A percentile compares a stretch with the other conserved stretches of the same genome.
Conservation (phyloP, 2,888 invertebrate species). For the Mythimna albipuncta region DNA sequence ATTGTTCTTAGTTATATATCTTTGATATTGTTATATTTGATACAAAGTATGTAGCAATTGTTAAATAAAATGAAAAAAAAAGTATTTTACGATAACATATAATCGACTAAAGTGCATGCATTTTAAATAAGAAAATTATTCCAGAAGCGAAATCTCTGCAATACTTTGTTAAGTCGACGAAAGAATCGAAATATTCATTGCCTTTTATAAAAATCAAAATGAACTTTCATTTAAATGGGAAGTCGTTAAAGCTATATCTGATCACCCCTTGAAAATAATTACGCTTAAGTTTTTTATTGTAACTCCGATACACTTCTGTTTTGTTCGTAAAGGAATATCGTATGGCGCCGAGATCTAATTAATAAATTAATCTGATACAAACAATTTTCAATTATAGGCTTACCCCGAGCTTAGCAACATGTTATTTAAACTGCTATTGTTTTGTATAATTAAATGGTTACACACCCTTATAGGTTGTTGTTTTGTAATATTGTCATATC, state of each 20-base stretch:
- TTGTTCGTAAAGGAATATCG: slow-evolving; percentile 33
- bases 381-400: slow-evolving; percentile 57
- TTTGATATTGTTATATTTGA: too few species aligned
- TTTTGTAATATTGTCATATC: not conserved
- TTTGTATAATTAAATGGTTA: slow-evolving; percentile 25
- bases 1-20: too few species aligned
- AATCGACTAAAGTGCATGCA: too few species aligned
- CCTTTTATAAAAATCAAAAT: not conserved
- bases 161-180: too few species aligned
- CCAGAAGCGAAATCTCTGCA: too few species aligned
- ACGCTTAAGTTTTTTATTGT: slow-evolving; percentile 18
- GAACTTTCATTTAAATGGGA: not conserved
- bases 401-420: slow-evolving; percentile 38
- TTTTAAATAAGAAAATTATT: too few species aligned
- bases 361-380: slow-evolving; percentile 58
- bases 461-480: not conserved
- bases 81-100: too few species aligned
- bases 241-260: not conserved
- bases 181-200: not conserved
- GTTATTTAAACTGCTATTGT: slow-evolving; percentile 28
- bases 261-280: slow-evolving; percentile 12
- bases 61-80: too few species aligned
- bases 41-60: too few species aligned
- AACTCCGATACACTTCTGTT: slow-evolving; percentile 25
- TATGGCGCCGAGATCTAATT: slow-evolving; percentile 44